These are phyloP conservation scores for Chelonia mydas DNA, from an alignment of 2,797 vertebrate species.

Conservation along the genomic window DNA sequence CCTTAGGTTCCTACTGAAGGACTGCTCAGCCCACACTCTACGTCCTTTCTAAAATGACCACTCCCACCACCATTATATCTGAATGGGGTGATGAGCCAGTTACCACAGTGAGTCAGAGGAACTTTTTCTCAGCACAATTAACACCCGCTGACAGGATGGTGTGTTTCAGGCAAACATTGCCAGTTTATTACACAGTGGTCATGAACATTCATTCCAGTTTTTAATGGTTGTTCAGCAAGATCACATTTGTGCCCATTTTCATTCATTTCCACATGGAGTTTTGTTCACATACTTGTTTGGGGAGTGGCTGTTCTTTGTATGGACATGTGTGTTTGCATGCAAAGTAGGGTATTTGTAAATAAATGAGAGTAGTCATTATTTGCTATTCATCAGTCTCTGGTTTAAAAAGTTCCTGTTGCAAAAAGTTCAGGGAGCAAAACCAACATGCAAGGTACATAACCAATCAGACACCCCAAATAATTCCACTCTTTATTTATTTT, in stretches of 20 bases:
- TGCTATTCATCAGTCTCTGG: background rate
- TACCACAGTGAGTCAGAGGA: background rate
- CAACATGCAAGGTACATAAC: rapidly evolving
- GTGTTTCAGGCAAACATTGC: background rate
- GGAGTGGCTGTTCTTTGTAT: background rate
- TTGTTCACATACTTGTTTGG: background rate
- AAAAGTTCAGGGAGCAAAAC: background rate
- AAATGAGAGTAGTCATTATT: background rate
- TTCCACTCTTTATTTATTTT: background rate
- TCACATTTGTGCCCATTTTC: background rate
- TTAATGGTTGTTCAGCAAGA: background rate
- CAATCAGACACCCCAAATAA: background rate
- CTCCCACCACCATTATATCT: background rate
- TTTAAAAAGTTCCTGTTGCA: rapidly evolving
- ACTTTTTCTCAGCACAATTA: background rate
- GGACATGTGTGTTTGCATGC: background rate
- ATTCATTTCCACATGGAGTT: background rate
- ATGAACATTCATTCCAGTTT: background rate
- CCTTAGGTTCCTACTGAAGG: background rate
- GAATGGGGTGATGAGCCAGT: background rate
- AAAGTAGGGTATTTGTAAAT: background rate
- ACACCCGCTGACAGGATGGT: background rate
- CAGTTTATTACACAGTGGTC: background rate
- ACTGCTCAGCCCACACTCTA: background rate
- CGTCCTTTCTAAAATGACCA: background rate